A percentile compares a stretch with the other conserved stretches of the same genome.
Evolutionary conservation across 1,140 invertebrate species (phyloP).

Genomic region (Danaus plexippus): DNA sequence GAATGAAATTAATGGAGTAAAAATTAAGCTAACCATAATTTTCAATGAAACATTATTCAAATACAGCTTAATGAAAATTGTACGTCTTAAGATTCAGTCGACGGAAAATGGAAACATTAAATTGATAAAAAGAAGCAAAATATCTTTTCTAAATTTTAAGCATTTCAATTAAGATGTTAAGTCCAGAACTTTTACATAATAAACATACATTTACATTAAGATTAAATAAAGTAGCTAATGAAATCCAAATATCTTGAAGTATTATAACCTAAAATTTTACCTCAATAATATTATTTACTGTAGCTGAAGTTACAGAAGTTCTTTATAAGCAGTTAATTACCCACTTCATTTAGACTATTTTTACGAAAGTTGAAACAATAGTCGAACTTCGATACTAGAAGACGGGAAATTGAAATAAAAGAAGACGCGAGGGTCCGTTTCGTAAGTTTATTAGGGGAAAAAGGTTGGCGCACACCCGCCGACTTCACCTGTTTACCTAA

Average conservation of each 20-base stretch:
- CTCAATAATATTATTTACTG: too few species aligned
- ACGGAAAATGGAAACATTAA: constrained; percentile 11
- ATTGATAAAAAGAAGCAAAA: constrained; percentile 12
- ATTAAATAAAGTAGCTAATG: too few species aligned
- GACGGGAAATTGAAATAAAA: constrained; percentile 52
- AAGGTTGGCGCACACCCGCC: constrained; percentile 35
- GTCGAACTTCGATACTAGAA: constrained; percentile 38
- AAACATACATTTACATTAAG: too few species aligned
- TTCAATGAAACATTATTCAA: constrained; percentile 13
- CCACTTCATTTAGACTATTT: neutral
- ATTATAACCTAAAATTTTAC: too few species aligned
- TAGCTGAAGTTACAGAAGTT: too few species aligned
- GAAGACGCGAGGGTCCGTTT: constrained; percentile 33
- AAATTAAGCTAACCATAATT: constrained; percentile 10
- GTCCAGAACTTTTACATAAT: too few species aligned
- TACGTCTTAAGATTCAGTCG: constrained; percentile 9
- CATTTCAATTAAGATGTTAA: too few species aligned
- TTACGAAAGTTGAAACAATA: constrained; percentile 32
- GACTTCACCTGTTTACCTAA: constrained; percentile 36
- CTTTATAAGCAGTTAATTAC: too few species aligned
- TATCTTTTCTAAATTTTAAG: neutral
- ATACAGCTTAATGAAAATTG: constrained; percentile 19
- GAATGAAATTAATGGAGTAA: constrained; percentile 10
- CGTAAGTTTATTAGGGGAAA: constrained; percentile 35
- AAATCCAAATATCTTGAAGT: too few species aligned